phyloP scores from a whole-genome alignment of 2,113 vertebrate genomes.

The Phocoena phocoena region DNA sequence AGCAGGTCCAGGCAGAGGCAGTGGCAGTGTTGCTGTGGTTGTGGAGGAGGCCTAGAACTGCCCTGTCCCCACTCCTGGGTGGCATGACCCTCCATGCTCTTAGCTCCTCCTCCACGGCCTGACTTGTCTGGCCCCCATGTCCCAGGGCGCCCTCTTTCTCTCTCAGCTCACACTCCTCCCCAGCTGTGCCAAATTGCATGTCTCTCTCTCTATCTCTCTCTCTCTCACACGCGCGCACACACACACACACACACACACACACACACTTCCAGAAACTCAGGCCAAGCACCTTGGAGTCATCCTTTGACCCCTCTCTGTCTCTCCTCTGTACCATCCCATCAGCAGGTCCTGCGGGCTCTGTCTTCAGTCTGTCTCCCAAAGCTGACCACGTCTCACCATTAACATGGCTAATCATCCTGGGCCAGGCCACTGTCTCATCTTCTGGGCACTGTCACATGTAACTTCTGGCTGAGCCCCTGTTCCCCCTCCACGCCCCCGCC shows the following conservation, averaged over 20 bases:
- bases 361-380: neutral
- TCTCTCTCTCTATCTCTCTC: too few relatives aligned
- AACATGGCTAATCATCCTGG: neutral
- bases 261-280: neutral
- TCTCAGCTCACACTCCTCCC: neutral
- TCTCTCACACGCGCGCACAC: neutral
- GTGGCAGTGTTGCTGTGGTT: neutral
- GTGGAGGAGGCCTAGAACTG: neutral
- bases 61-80: neutral
- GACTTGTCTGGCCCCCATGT: neutral
- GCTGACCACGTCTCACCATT: neutral
- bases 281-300: neutral
- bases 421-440: neutral
- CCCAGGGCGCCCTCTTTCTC: neutral
- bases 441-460: neutral
- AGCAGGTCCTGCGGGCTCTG: neutral
- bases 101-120: neutral
- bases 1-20: neutral
- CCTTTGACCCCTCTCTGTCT: neutral
- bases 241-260: neutral
- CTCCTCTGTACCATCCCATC: fast-evolving
- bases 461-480: neutral
- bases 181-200: neutral
- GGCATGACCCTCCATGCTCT: neutral
- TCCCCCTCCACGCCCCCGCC: neutral